Base-by-base conservation (phyloP, 2,888 invertebrate genomes). In the Phalera bucephala region DNA sequence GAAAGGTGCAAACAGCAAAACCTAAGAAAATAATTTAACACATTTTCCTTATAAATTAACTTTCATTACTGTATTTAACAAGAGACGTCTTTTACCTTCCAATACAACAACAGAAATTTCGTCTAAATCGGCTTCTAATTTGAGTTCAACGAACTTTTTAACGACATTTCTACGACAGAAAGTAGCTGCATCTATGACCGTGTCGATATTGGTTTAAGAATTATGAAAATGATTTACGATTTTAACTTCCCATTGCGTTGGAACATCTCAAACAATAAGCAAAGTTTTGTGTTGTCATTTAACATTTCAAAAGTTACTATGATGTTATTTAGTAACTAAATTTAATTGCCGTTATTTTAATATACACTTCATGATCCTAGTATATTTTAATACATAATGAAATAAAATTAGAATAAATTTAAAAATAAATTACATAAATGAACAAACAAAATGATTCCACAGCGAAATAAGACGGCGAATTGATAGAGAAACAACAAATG, bases 1-100 rank as follows among this genome's bases (percentile, higher is more conserved):
- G 46, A 56, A 49, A 56, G 46, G 51, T 52, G 41, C 30, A 44
- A 40, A 44, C 27, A 30, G 29, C 25, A 40, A 52, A 49, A 59
- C 47, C 42, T 41, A 40, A 29, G 22, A 43, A 23, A 36, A 34
- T 23, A 33, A 33, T 23, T 32, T 17, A 22, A 17, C 39, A 39
- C 23, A 22, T 52, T 48, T 42, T 39, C 31, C 19, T 36, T 40
- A 31, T 31, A 19, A 29, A 19, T 19, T 29, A 49, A 14, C 15
- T 39, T 35, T 45, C 22, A 33, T 37, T 11, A 42, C 30, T 31
- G 33, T 32, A 35, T 42, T 32, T 29, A 27, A 11, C 29, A 28
- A 27, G 27, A 28, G 17, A 10, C 8, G 15, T 19, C 11, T 29
- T 10, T 17, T 29, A 19, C 17, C 8, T 22, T 22, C 1, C 17